These are phyloP conservation scores for Drosophila diplacantha DNA, from an alignment of 2,888 invertebrate species.

Conservation along the genomic window DNA sequence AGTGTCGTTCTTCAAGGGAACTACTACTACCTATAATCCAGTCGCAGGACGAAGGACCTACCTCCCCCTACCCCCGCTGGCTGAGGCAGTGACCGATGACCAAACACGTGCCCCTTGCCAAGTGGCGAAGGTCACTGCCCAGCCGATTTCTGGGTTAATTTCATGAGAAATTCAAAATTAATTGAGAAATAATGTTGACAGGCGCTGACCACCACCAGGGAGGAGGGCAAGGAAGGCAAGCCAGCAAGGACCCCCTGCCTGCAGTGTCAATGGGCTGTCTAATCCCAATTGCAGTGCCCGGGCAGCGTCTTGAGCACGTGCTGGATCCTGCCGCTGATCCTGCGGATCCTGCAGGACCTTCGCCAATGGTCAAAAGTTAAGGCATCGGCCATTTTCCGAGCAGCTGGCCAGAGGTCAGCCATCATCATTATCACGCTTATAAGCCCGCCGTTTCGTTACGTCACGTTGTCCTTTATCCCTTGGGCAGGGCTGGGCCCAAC, in stretches of 20 bases:
- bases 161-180: slow-evolving; percentile 76
- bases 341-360: slow-evolving; percentile 42
- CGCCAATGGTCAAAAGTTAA: slow-evolving; percentile 77
- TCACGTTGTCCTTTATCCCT: slow-evolving; percentile 11
- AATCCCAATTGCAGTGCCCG: slow-evolving; percentile 49
- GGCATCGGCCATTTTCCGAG: slow-evolving; percentile 68
- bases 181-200: slow-evolving; percentile 77
- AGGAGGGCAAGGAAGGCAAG: slow-evolving; percentile 8
- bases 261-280: slow-evolving; percentile 67
- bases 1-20: slow-evolving; percentile 11
- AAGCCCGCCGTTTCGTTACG: slow-evolving; percentile 32
- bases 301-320: slow-evolving; percentile 54
- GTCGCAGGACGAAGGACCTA: slow-evolving; percentile 1
- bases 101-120: slow-evolving; percentile 50
- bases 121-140: slow-evolving; percentile 69
- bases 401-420: slow-evolving; percentile 71
- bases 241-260: slow-evolving; percentile 57
- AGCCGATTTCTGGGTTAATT: slow-evolving; percentile 71
- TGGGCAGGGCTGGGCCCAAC: slow-evolving; percentile 11
- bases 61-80: neutral
- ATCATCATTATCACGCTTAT: slow-evolving; percentile 76
- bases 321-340: slow-evolving; percentile 31
- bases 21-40: slow-evolving; percentile 18
- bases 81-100: slow-evolving; percentile 21
- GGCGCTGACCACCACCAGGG: slow-evolving; percentile 66